A percentile compares a stretch with the other conserved stretches of the same genome.
Conservation (phyloP, 2,113 vertebrate species). For the Prionailurus bengalensis region DNA sequence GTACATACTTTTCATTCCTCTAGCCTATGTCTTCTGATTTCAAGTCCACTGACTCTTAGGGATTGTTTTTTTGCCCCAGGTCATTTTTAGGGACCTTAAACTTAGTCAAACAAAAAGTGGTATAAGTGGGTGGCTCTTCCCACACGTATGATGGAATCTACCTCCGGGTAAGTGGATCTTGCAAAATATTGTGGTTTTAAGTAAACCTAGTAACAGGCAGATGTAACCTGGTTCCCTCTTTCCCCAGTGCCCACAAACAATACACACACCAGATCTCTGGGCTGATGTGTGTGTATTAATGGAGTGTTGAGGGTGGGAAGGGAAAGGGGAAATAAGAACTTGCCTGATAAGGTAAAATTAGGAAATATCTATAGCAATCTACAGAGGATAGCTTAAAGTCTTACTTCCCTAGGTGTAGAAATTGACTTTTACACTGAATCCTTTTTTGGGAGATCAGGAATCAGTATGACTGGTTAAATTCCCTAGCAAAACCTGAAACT, state of each 20-base stretch:
- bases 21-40: not conserved
- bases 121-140: not conserved
- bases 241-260: not conserved
- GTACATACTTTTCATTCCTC: constrained; percentile 21
- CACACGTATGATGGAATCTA: not conserved
- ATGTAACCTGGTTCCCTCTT: not conserved
- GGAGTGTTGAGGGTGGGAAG: not conserved
- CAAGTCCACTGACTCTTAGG: not conserved
- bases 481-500: not conserved
- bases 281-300: not conserved
- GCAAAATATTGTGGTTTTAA: constrained; percentile 14
- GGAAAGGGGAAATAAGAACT: not conserved
- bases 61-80: not conserved
- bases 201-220: not conserved
- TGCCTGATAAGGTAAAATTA: not conserved
- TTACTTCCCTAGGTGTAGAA: not conserved
- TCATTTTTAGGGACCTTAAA: constrained; percentile 13
- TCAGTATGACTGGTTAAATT: constrained; percentile 32
- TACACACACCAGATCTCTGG: not conserved
- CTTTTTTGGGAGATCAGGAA: not conserved
- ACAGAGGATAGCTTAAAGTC: not conserved
- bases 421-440: not conserved
- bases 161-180: not conserved
- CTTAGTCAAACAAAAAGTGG: constrained; percentile 20
- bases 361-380: not conserved